phyloP scores from a whole-genome alignment of 2,888 invertebrate species.

The Drosophila mayaguana region DNA sequence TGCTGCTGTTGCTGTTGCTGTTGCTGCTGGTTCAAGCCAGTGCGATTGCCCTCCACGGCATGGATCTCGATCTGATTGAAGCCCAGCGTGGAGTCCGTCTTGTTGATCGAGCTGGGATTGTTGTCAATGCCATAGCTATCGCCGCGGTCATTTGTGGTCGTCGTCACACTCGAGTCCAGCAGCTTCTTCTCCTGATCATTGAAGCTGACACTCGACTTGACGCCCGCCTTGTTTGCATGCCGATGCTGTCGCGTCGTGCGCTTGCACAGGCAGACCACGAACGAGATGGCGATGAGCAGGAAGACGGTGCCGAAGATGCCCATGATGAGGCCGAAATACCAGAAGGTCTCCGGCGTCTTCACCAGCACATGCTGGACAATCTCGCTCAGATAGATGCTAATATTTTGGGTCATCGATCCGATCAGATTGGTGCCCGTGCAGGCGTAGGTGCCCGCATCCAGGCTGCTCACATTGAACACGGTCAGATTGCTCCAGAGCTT shows the following conservation, averaged over 20 bases:
- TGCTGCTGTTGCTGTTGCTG: conserved; percentile 64
- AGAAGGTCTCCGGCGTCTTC: conserved; percentile 91
- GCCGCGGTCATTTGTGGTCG: conserved; percentile 88
- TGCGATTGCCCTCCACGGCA: conserved; percentile 86
- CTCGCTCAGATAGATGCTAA: conserved; percentile 88
- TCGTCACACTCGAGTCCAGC: conserved; percentile 91
- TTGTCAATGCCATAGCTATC: conserved; percentile 88
- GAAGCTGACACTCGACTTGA: conserved; percentile 92
- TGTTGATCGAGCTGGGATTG: conserved; percentile 86
- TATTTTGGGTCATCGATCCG: conserved; percentile 86
- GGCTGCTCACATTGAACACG: conserved; percentile 92
- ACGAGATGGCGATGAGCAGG: conserved; percentile 87
- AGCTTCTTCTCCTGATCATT: conserved; percentile 95
- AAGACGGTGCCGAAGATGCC: conserved; percentile 89
- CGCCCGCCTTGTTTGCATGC: conserved; percentile 88
- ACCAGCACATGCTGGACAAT: conserved; percentile 86
- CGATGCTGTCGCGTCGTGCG: conserved; percentile 86
- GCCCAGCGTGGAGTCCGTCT: conserved; percentile 86
- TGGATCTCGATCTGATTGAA: conserved; percentile 88
- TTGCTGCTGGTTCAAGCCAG: conserved; percentile 55
- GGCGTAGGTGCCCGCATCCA: conserved; percentile 93
- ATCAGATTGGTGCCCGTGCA: conserved; percentile 86
- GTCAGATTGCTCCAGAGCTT: conserved; percentile 92
- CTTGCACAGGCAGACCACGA: conserved; percentile 87
- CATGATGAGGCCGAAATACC: conserved; percentile 90